Evolutionary conservation across 2,113 vertebrate species (phyloP).

Genomic region (Heterochromis multidens): DNA sequence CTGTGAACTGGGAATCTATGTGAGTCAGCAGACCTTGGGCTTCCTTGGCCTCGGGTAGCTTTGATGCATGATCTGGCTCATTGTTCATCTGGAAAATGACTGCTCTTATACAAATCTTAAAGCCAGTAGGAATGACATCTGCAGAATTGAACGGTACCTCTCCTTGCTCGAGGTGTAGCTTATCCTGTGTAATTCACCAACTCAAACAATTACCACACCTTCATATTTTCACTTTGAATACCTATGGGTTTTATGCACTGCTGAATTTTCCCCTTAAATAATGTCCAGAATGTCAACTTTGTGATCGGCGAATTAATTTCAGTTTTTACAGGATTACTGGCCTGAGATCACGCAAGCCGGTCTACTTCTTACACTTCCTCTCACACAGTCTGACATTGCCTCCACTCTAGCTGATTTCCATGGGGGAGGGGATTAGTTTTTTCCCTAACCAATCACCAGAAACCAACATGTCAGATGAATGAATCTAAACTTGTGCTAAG

Average conservation of each 20-base stretch:
- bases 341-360: not conserved
- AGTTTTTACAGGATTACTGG: not conserved
- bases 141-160: constrained; percentile 4
- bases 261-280: not conserved
- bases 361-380: not conserved
- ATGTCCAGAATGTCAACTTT: not conserved
- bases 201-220: not conserved
- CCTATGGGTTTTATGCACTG: not conserved
- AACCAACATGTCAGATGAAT: not conserved
- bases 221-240: not conserved
- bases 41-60: constrained; percentile 22
- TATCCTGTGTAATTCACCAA: not conserved
- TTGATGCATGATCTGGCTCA: constrained; percentile 27
- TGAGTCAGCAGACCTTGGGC: constrained; percentile 27
- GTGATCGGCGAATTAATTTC: not conserved
- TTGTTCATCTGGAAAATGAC: constrained; percentile 51
- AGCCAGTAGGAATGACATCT: constrained; percentile 12
- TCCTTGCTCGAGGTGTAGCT: constrained; percentile 8
- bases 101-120: constrained; percentile 9
- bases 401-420: not conserved
- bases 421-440: not conserved
- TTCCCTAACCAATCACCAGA: not conserved
- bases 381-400: not conserved
- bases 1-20: constrained; percentile 28
- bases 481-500: not conserved